Conservation (phyloP, 2,888 invertebrate species). For the Dascillus cervinus region DNA sequence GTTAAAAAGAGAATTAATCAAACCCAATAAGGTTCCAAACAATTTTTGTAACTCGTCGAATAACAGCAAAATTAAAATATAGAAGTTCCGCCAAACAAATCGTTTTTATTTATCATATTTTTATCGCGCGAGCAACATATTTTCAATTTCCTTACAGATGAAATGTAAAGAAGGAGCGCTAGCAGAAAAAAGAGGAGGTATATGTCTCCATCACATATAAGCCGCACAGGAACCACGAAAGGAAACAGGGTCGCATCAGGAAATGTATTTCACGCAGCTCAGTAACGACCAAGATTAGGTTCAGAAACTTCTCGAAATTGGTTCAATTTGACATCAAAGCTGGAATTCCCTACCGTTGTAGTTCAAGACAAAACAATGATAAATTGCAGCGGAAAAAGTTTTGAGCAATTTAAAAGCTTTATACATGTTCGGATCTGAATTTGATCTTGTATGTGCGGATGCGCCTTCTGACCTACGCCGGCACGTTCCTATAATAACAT, state of each 20-base stretch:
- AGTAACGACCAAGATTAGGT: slow-evolving; percentile 17
- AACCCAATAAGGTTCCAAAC: too few species aligned
- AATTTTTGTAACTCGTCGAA: too few species aligned
- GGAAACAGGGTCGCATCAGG: slow-evolving; percentile 15
- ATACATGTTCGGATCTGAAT: too few species aligned
- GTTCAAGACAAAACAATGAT: too few species aligned
- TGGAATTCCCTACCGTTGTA: too few species aligned
- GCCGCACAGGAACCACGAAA: slow-evolving; percentile 13
- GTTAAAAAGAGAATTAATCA: too few species aligned
- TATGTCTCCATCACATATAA: slow-evolving; percentile 15
- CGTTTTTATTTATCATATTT: slow-evolving; percentile 20
- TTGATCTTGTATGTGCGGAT: too few species aligned
- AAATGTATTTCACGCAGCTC: slow-evolving; percentile 18
- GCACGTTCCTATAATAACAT: slow-evolving; percentile 39
- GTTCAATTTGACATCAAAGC: slow-evolving; percentile 10
- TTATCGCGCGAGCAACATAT: slow-evolving; percentile 21
- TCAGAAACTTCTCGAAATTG: slow-evolving; percentile 15
- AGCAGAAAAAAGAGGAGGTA: slow-evolving; percentile 11
- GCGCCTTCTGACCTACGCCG: slow-evolving; percentile 21
- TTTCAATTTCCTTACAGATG: slow-evolving; percentile 22
- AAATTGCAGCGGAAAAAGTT: too few species aligned
- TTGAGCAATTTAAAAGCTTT: too few species aligned
- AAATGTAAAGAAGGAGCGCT: slow-evolving; percentile 12
- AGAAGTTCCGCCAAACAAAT: background rate
- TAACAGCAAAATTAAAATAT: too few species aligned